These are phyloP conservation scores for Epizoanthus illoricatus DNA, from an alignment of 92 coral and sea anemone species.

Conservation along the genomic window DNA sequence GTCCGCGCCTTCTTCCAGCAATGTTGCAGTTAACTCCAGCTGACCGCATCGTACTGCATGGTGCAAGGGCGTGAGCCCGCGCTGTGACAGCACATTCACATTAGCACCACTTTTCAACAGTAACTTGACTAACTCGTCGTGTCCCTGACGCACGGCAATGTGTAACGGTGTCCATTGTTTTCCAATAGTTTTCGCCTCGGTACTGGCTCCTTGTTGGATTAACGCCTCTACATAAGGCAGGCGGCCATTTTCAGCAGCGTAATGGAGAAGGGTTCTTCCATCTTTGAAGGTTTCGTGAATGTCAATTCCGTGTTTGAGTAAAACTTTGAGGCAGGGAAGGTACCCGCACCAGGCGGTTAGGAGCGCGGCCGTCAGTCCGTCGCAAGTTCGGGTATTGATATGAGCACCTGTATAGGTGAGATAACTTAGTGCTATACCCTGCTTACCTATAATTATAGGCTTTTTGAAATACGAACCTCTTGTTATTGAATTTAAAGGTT, in stretches of 20 bases:
- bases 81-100: conserved; percentile 56
- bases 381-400: conserved; percentile 65
- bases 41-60: conserved; percentile 78
- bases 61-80: conserved; percentile 67
- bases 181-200: conserved; percentile 57
- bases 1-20: conserved; percentile 70
- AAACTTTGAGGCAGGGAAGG: conserved; percentile 56
- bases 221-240: conserved; percentile 51
- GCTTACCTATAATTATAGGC: too few species aligned
- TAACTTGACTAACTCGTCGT: conserved; percentile 44
- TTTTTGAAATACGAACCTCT: too few species aligned
- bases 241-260: conserved; percentile 63
- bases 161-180: conserved; percentile 74
- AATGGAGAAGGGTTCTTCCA: conserved; percentile 58
- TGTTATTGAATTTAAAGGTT: too few species aligned
- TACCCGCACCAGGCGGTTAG: conserved; percentile 63
- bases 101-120: conserved; percentile 65
- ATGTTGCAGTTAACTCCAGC: conserved; percentile 58
- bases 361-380: conserved; percentile 66
- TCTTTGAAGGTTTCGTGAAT: conserved; percentile 66
- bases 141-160: conserved; percentile 65
- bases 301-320: conserved; percentile 63
- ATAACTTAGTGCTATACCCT: too few species aligned
- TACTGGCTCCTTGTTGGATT: conserved; percentile 57
- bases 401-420: conserved; percentile 56